Conservation (phyloP, 2,797 vertebrate species). For the Synanceia verrucosa region DNA sequence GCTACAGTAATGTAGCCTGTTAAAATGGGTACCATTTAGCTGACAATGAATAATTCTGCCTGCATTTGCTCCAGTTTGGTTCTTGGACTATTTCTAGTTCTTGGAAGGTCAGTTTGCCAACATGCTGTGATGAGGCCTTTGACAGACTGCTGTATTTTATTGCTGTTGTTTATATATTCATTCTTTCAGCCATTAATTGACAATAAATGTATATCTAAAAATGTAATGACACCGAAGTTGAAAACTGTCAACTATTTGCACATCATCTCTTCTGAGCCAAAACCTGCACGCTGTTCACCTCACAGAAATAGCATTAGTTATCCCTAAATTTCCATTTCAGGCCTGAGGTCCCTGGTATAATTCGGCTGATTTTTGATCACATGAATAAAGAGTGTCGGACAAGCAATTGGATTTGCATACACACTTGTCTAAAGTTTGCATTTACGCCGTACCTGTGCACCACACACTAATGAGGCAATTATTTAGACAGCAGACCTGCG, state of each 20-base stretch:
- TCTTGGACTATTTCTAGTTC: neutral
- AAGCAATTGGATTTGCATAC: slow-evolving; percentile 77
- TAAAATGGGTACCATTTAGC: slow-evolving; percentile 34
- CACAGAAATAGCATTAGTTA: slow-evolving; percentile 71
- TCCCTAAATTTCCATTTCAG: slow-evolving; percentile 72
- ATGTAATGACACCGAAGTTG: slow-evolving; percentile 44
- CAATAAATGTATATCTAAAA: slow-evolving; percentile 24
- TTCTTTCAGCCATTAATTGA: slow-evolving; percentile 1
- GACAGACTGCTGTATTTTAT: slow-evolving; percentile 4
- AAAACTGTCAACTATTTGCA: slow-evolving; percentile 63
- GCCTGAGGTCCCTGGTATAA: slow-evolving; percentile 56
- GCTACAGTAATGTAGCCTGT: slow-evolving; percentile 24
- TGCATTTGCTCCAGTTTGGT: slow-evolving; percentile 18
- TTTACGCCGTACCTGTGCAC: slow-evolving; percentile 73
- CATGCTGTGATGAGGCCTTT: slow-evolving; percentile 8
- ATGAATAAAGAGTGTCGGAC: slow-evolving; percentile 76
- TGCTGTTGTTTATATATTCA: neutral
- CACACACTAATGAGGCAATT: slow-evolving; percentile 84
- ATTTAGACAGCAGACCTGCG: slow-evolving; percentile 72
- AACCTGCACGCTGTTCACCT: slow-evolving; percentile 51
- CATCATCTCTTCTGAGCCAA: slow-evolving; percentile 51
- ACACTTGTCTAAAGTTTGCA: slow-evolving; percentile 75
- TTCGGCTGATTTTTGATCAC: slow-evolving; percentile 75
- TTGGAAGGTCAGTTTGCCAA: slow-evolving; percentile 28
- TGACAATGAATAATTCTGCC: slow-evolving; percentile 39